phyloP scores from a whole-genome alignment of 2,113 vertebrate genomes.

The Ciconia boyciana region DNA sequence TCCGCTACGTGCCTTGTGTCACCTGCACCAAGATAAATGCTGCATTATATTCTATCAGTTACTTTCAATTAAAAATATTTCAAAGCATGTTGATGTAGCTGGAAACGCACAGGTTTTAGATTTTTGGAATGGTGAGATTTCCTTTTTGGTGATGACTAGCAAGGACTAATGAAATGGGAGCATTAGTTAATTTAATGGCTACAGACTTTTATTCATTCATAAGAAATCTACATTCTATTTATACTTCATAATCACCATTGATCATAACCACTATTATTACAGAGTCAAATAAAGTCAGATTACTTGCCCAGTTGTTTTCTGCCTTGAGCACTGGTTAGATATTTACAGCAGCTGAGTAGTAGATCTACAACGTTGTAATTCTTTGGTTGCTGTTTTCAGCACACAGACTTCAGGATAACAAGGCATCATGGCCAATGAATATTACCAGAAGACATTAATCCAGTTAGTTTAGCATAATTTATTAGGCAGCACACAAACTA shows the following conservation, averaged over 20 bases:
- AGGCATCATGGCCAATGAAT: background rate
- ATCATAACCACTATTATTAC: background rate
- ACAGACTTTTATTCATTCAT: background rate
- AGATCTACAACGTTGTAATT: background rate
- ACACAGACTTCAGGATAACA: background rate
- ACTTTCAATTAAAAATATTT: conserved; percentile 55
- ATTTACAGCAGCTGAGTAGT: background rate
- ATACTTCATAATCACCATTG: background rate
- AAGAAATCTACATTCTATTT: background rate
- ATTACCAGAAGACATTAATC: background rate
- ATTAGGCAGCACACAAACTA: background rate
- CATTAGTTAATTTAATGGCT: background rate
- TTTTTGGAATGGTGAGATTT: background rate
- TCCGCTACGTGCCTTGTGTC: conserved; percentile 23
- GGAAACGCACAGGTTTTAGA: background rate
- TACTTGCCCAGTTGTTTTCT: background rate
- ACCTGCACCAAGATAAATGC: conserved; percentile 54
- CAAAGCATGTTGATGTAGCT: background rate
- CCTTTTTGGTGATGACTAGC: background rate
- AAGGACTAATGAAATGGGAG: background rate
- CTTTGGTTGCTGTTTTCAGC: background rate
- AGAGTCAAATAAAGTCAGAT: background rate
- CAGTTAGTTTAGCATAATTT: background rate
- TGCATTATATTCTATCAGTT: conserved; percentile 41
- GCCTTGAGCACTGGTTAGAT: background rate